These are phyloP conservation scores for Cryptocephalus moraei DNA, from an alignment of 2,888 invertebrate genomes.

Conservation along the genomic window DNA sequence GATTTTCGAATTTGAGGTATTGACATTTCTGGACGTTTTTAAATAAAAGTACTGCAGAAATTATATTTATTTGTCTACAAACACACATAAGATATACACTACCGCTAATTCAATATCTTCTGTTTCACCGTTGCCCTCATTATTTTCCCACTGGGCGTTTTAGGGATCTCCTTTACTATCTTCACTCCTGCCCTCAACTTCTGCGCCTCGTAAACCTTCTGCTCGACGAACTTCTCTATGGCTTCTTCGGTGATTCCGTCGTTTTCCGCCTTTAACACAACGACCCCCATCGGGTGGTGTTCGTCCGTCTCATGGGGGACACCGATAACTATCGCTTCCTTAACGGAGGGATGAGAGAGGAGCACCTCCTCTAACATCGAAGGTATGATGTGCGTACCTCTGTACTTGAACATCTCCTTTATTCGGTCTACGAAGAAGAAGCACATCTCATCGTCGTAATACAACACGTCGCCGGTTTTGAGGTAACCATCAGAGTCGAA, in stretches of 20 bases:
- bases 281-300: constrained; percentile 47
- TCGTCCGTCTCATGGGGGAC: constrained; percentile 55
- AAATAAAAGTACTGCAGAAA: too few species aligned
- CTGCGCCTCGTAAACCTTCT: constrained; percentile 8
- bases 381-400: constrained; percentile 50
- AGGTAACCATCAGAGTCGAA: constrained; percentile 38
- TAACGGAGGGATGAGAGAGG: constrained; percentile 56
- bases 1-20: too few species aligned
- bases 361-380: constrained; percentile 68
- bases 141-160: constrained; percentile 10
- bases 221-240: constrained; percentile 32
- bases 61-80: too few species aligned
- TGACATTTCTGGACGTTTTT: too few species aligned
- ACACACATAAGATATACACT: too few species aligned
- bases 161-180: constrained; percentile 6
- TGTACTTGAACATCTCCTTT: constrained; percentile 41
- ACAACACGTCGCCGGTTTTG: constrained; percentile 41
- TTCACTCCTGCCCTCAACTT: constrained; percentile 11
- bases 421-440: constrained; percentile 39
- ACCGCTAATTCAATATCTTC: too few species aligned
- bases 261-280: constrained; percentile 23
- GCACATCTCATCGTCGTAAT: constrained; percentile 38
- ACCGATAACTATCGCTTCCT: constrained; percentile 65
- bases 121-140: too few species aligned
- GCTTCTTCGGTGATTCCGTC: constrained; percentile 3